Conservation (phyloP, 2,113 vertebrate genomes). For the Puffinus mauretanicus region DNA sequence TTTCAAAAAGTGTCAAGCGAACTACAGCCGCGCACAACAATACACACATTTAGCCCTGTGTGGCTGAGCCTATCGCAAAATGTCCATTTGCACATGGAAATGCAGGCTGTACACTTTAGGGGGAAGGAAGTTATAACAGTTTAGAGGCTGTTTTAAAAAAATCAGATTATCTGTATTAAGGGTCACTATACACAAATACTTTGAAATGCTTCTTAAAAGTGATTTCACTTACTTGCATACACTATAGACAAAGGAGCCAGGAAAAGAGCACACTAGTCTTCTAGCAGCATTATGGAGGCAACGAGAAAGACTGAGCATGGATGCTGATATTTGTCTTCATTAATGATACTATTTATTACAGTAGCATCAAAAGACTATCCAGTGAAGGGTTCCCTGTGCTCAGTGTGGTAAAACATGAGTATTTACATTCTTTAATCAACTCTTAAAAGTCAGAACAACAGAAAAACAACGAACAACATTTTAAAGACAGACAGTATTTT, state of each 20-base stretch:
- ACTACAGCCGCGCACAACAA: not conserved
- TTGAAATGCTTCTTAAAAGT: not conserved
- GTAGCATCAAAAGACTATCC: not conserved
- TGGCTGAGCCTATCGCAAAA: not conserved
- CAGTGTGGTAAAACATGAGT: not conserved
- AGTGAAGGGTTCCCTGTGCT: not conserved
- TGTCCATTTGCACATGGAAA: not conserved
- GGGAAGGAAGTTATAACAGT: not conserved
- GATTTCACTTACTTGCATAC: not conserved
- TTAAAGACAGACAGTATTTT: not conserved
- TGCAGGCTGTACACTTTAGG: not conserved
- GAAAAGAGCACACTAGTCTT: not conserved
- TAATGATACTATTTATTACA: not conserved
- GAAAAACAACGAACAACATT: not conserved
- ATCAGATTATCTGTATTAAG: not conserved
- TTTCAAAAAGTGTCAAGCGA: not conserved
- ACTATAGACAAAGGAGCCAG: not conserved
- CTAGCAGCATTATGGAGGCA: not conserved
- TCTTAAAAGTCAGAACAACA: not conserved
- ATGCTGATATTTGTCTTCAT: not conserved
- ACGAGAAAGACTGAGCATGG: not conserved
- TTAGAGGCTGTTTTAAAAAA: not conserved
- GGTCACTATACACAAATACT: not conserved
- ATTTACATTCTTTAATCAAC: not conserved
- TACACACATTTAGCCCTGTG: not conserved